Conservation (phyloP, 37 sponge, comb jelly and placozoan genomes). For the Oopsacas minuta region DNA sequence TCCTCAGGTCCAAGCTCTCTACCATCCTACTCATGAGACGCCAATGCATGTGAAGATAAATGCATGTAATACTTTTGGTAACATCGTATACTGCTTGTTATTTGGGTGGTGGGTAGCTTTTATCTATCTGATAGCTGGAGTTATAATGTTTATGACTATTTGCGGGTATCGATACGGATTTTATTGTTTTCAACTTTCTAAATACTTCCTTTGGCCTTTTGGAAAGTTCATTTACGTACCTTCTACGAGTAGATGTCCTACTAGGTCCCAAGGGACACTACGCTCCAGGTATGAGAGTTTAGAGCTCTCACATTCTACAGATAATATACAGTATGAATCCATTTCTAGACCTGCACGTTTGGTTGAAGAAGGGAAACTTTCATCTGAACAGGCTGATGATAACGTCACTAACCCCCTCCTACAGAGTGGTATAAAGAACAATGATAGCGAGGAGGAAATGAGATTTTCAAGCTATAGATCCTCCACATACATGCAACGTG, state of each 20-base stretch:
- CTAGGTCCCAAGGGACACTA: not conserved
- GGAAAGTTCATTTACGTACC: conserved; percentile 16
- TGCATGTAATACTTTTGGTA: not conserved
- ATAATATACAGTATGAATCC: not conserved
- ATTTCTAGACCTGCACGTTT: not conserved
- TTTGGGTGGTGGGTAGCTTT: conserved; percentile 27
- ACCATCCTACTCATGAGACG: not conserved
- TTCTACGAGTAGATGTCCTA: not conserved
- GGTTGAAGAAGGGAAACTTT: not conserved
- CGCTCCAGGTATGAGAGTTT: not conserved
- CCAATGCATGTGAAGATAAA: not conserved
- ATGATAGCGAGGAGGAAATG: not conserved
- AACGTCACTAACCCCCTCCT: not conserved
- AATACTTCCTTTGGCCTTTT: conserved; percentile 25
- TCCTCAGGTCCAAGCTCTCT: conserved; percentile 18
- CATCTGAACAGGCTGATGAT: not conserved
- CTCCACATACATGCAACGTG: not conserved
- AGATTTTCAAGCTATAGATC: not conserved
- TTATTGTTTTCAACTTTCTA: not conserved
- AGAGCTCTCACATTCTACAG: not conserved
- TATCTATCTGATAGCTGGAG: not conserved
- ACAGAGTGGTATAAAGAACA: not conserved
- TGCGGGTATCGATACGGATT: conserved; percentile 19
- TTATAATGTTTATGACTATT: conserved; percentile 20
- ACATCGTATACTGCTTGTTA: conserved; percentile 15